Conservation (phyloP, 2,888 invertebrate genomes). For the Microdon myrmicae region DNA sequence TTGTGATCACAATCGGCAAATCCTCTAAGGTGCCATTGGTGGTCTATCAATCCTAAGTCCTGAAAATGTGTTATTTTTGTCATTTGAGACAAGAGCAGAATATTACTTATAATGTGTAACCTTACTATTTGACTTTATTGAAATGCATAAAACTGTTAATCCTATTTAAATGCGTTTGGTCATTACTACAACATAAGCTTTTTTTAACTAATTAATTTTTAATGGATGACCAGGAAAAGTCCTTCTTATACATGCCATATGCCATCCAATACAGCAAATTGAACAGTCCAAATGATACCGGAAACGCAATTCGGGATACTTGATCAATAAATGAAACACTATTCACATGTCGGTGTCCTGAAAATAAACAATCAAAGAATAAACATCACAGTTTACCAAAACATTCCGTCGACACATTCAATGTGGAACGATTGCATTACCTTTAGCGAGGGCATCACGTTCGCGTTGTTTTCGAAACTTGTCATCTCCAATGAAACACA, state of each 20-base stretch:
- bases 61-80: too few relatives aligned
- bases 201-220: slow-evolving; percentile 42
- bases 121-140: too few relatives aligned
- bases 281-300: slow-evolving; percentile 85
- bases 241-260: slow-evolving; percentile 78
- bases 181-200: slow-evolving; percentile 23
- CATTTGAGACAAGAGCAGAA: too few relatives aligned
- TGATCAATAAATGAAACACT: slow-evolving; percentile 88
- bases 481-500: slow-evolving; percentile 83
- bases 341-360: slow-evolving; percentile 75
- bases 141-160: too few relatives aligned
- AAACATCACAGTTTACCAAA: not conserved
- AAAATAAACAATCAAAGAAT: not conserved
- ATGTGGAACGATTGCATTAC: slow-evolving; percentile 12
- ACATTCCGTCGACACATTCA: not conserved
- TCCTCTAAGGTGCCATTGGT: too few relatives aligned
- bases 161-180: slow-evolving; percentile 44
- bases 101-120: too few relatives aligned
- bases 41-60: too few relatives aligned
- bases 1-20: too few relatives aligned
- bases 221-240: slow-evolving; percentile 61
- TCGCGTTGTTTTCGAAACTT: slow-evolving; percentile 80
- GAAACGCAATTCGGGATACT: slow-evolving; percentile 83
- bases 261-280: slow-evolving; percentile 91
- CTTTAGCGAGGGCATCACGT: slow-evolving; percentile 72